These are phyloP conservation scores for Coremacera marginata DNA, from an alignment of 2,888 invertebrate species.

Conservation along the genomic window DNA sequence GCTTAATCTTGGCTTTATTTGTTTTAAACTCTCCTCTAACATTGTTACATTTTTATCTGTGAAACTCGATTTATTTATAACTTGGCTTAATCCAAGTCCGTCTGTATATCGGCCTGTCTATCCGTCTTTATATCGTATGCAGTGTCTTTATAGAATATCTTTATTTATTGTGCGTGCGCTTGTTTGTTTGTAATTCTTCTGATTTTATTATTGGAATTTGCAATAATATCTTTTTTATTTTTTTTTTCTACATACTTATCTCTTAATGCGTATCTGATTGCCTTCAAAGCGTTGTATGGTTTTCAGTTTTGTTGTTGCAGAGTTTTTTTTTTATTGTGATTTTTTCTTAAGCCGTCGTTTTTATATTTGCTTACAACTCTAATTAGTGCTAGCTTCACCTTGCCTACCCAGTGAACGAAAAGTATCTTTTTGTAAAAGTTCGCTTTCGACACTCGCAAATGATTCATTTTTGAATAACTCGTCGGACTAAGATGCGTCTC, in stretches of 20 bases:
- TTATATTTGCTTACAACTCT: neutral
- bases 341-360: neutral
- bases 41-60: slow-evolving; percentile 36
- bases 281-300: neutral
- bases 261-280: slow-evolving; percentile 6
- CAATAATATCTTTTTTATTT: slow-evolving; percentile 7
- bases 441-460: neutral
- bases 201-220: slow-evolving; percentile 22
- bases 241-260: neutral
- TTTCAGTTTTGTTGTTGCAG: neutral
- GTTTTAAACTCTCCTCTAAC: slow-evolving; percentile 35
- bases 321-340: neutral
- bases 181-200: slow-evolving; percentile 15
- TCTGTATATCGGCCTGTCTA: too few species aligned
- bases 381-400: neutral
- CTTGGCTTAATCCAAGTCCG: slow-evolving; percentile 12
- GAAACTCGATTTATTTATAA: slow-evolving; percentile 36
- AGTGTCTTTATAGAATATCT: slow-evolving; percentile 12
- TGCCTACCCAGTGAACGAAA: neutral
- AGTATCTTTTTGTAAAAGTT: neutral
- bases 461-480: neutral
- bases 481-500: too few species aligned
- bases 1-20: slow-evolving; percentile 38
- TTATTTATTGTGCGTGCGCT: slow-evolving; percentile 13
- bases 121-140: slow-evolving; percentile 8